Evolutionary conservation across 2,888 invertebrate species (phyloP).

Genomic region (Rugalucina vietnamica): DNA sequence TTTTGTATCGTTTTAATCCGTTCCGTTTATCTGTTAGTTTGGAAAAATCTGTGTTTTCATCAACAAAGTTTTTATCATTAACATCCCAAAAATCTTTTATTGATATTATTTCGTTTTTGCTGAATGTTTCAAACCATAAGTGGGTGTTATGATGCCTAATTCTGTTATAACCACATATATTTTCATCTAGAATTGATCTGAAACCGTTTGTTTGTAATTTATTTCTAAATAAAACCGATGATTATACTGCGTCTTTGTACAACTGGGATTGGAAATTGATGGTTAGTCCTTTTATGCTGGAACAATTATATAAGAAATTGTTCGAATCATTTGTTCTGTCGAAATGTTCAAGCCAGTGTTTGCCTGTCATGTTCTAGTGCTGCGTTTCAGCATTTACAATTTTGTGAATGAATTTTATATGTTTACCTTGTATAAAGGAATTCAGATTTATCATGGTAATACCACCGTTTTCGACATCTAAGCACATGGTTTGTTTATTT

Average conservation of each 20-base stretch:
- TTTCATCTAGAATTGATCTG: neutral
- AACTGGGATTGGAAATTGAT: neutral
- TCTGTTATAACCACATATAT: neutral
- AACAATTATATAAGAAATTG: neutral
- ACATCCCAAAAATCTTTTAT: neutral
- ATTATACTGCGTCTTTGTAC: neutral
- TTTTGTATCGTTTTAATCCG: no score
- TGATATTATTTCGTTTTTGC: neutral
- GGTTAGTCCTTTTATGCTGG: neutral
- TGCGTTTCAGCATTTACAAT: neutral
- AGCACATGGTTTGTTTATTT: neutral
- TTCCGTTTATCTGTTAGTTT: no score
- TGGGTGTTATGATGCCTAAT: neutral
- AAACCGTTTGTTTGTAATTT: neutral
- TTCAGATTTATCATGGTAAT: neutral
- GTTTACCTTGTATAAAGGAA: neutral
- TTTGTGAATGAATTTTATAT: neutral
- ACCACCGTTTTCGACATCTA: neutral
- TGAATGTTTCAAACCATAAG: neutral
- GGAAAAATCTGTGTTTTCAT: no score
- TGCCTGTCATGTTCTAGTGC: neutral
- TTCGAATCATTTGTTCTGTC: neutral
- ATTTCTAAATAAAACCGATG: neutral
- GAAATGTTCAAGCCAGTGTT: neutral
- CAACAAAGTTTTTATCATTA: neutral